Evolutionary conservation across 2,888 invertebrate species (phyloP).

Genomic region (Drosophila limbata): DNA sequence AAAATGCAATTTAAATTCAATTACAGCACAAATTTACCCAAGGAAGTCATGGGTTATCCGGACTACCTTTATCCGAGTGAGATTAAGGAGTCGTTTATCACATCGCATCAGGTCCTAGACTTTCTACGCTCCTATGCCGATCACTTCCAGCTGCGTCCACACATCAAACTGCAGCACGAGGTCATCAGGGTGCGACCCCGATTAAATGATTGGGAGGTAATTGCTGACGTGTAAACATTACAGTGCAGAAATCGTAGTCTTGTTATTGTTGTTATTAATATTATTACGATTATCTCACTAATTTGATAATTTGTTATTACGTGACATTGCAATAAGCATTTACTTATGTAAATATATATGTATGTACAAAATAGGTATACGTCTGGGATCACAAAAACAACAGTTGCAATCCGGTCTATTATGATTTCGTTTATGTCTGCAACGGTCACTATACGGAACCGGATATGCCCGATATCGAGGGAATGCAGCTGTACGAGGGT

Average conservation of each 20-base stretch:
- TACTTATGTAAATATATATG: not conserved
- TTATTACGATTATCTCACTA: constrained; percentile 8
- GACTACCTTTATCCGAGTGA: constrained; percentile 91
- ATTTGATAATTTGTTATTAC: constrained; percentile 9
- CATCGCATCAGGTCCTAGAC: constrained; percentile 90
- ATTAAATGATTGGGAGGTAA: constrained; percentile 88
- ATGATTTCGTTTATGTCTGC: constrained; percentile 93
- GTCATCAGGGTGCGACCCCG: constrained; percentile 87
- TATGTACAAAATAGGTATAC: constrained; percentile 75
- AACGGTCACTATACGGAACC: constrained; percentile 95
- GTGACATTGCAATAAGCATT: constrained; percentile 3
- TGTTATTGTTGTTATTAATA: constrained; percentile 9
- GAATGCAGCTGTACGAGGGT: constrained; percentile 89
- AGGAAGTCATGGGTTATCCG: constrained; percentile 97
- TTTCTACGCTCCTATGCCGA: constrained; percentile 91
- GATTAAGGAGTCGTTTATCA: constrained; percentile 89
- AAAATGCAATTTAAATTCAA: not conserved
- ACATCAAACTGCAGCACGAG: constrained; percentile 88
- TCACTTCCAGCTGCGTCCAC: constrained; percentile 88
- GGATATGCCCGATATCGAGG: constrained; percentile 89
- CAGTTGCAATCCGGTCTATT: constrained; percentile 87
- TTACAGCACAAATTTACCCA: constrained; percentile 94
- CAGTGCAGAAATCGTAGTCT: constrained; percentile 2
- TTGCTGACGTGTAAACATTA: constrained; percentile 64
- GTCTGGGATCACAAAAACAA: constrained; percentile 78